These are phyloP conservation scores for Rutilus rutilus DNA, from an alignment of 2,113 vertebrate genomes.

Conservation along the genomic window DNA sequence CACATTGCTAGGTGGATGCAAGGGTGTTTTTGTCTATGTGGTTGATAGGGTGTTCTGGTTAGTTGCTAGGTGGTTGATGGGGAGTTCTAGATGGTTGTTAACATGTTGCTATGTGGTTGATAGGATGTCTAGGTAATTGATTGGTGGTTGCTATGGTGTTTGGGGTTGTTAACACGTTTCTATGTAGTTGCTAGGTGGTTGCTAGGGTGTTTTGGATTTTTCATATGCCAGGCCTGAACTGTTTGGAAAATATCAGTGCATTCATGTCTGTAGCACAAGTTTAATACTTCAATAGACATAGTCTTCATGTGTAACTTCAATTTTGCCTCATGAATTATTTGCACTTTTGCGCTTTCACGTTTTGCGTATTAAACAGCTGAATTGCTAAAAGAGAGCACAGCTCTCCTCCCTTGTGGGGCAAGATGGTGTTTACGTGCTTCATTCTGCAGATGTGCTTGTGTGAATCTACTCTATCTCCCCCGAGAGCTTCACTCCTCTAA, in stretches of 20 bases:
- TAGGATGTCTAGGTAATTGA: too few relatives aligned
- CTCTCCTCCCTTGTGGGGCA: not conserved
- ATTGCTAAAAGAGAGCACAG: not conserved
- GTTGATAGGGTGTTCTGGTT: too few relatives aligned
- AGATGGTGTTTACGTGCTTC: not conserved
- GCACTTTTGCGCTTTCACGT: not conserved
- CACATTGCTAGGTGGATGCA: too few relatives aligned
- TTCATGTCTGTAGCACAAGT: not conserved
- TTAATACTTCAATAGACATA: not conserved
- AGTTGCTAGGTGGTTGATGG: too few relatives aligned
- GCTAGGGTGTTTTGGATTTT: too few relatives aligned
- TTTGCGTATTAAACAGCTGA: not conserved
- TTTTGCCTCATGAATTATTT: not conserved
- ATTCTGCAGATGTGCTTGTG: not conserved
- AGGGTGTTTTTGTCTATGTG: too few relatives aligned
- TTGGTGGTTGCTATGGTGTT: too few relatives aligned
- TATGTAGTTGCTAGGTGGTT: too few relatives aligned
- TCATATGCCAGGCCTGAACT: too few relatives aligned
- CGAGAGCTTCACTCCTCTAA: not conserved
- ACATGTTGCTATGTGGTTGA: too few relatives aligned
- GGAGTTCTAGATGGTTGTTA: too few relatives aligned
- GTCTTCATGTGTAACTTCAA: not conserved
- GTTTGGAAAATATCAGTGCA: not conserved
- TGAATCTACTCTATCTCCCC: not conserved
- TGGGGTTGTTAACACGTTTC: too few relatives aligned